Evolutionary conservation across 2,797 vertebrate genomes (phyloP), one percentile per base, ranked within the genome.

Genomic region (Phrynocephalus vlangalii): DNA sequence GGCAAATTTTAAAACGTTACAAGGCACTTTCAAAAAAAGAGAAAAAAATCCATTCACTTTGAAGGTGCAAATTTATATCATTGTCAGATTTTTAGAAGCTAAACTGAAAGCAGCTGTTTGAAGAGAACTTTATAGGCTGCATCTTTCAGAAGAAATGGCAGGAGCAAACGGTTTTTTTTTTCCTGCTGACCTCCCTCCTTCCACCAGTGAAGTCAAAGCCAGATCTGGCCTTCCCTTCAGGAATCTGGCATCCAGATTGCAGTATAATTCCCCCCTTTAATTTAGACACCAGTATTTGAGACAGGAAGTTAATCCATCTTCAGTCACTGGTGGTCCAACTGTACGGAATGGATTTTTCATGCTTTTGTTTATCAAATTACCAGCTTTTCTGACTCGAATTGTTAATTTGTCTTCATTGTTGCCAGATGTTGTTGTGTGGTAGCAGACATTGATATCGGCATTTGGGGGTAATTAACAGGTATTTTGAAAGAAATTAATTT

Each of bases 391-490:
- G 94, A 95, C 95, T 97, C 95, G 94, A 90, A 87, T 0, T 95
- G 95, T 96, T 97, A 97, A 97, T 98, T 98, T 97, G 95, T 94
- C 94, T 95, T 97, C 93, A 97, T 97, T 96, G 95, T 93, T 98
- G 94, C 97, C 98, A 98, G 97, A 98, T 98, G 98, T 96, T 95
- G 94, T 89, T 94, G 96, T 96, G 96, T 95, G 94, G 90, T 95
- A 93, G 96, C 96, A 97, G 96, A 96, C 95, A 95, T 94, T 93
- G 94, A 94, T 96, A 94, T 72, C 82, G 60, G 28, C 84, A 85
- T 91, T 94, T 92, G 73, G 83, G 94, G 84, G 93, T 94, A 94
- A 94, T 92, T 93, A 95, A 94, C 73, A 86, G 38, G 68, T 76
- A 80, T 91, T 95, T 94, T 91, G 90, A 93, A 94, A 91, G 82